Evolutionary conservation across 2,797 vertebrate genomes (phyloP), one percentile per base, ranked within the genome.

Genomic region (Erithacus rubecula): DNA sequence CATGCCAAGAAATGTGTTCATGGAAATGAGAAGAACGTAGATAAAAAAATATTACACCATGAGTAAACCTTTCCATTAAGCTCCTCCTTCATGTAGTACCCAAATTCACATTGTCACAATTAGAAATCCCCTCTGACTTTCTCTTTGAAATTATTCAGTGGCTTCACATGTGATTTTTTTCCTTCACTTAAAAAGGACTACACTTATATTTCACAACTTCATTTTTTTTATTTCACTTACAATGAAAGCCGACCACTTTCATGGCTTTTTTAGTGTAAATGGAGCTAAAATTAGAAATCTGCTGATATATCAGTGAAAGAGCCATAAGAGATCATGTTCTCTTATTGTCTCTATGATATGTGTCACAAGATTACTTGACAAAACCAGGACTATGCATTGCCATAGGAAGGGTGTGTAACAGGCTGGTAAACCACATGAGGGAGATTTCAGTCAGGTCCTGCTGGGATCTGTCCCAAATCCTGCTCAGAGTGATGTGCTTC

Each of bases 1-100:
- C 60, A 39, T 69, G 65, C 51, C 62, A 92, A 76, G 67, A 87
- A 89, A 88, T 63, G 49, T 86, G 43, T 83, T 87, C 75, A 89
- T 87, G 78, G 64, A 93, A 92, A 87, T 70, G 21, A 64, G 44
- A 87, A 84, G 63, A 93, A 91, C 87, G 29, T 37, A 78, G n/a
- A 78, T 79, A 8, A 91, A 41, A 85, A 32, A 82, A 30, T 32
- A 46, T 52, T 71, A 24, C 6, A 10, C 12, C 26, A 8, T 17
- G 29, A 4, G 6, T 37, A 93, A 77, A 59, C 7, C 5, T 70
- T 62, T 83, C 65, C 59, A 68, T 64, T 36, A 59, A 64, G 56
- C 13, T 83, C 15, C 47, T 91, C 62, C 55, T 80, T 60, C 47
- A 58, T 1, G 1, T 17, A 68, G 43, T 53, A 47, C 30, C n/a